These are phyloP conservation scores for Neoitamus cyanurus DNA, from an alignment of 2,888 invertebrate genomes.

Conservation along the genomic window DNA sequence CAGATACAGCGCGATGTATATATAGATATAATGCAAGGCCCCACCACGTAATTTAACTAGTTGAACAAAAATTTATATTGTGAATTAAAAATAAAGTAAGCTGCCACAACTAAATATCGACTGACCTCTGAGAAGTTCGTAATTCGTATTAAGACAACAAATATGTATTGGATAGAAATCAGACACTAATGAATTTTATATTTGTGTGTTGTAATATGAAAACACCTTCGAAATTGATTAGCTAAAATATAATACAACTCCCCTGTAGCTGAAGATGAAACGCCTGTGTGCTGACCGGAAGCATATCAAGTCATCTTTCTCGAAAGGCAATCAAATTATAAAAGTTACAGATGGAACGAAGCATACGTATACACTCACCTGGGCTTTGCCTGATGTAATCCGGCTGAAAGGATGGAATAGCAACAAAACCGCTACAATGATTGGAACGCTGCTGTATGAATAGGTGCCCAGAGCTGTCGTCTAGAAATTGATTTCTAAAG, in stretches of 20 bases:
- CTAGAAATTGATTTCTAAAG: conserved; percentile 1
- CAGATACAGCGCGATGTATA: too few relatives aligned
- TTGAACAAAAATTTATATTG: too few relatives aligned
- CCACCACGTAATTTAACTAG: too few relatives aligned
- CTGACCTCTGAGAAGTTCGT: too few relatives aligned
- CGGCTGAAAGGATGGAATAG: neutral
- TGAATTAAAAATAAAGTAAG: too few relatives aligned
- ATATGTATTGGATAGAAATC: too few relatives aligned
- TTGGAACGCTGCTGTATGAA: neutral
- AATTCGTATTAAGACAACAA: too few relatives aligned
- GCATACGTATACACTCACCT: neutral
- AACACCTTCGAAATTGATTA: neutral
- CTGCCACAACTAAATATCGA: too few relatives aligned
- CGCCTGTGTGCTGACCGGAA: neutral
- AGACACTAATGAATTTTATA: neutral
- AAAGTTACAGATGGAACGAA: neutral
- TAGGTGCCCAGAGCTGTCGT: neutral
- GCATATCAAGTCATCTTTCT: neutral
- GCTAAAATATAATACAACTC: neutral
- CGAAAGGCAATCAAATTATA: neutral
- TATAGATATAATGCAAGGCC: too few relatives aligned
- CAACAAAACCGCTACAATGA: neutral
- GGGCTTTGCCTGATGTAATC: neutral
- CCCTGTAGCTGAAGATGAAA: neutral
- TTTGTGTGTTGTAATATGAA: neutral